A percentile compares a stretch with the other conserved stretches of the same genome.
Conservation (phyloP, 2,888 invertebrate genomes). For the Cheilosia pagana region DNA sequence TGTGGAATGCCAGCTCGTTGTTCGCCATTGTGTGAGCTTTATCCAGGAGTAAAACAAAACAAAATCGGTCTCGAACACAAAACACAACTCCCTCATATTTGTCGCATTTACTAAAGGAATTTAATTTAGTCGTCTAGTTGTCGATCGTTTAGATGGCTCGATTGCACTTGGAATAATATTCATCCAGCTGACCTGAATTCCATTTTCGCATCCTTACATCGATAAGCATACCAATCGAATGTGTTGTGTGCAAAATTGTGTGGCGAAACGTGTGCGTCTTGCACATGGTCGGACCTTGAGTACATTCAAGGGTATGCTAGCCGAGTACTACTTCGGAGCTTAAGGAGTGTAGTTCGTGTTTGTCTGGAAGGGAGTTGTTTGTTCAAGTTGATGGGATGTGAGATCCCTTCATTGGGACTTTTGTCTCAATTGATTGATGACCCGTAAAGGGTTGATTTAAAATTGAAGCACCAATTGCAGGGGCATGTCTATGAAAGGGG, state of each 20-base stretch:
- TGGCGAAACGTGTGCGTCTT: neutral
- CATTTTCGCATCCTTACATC: conserved; percentile 27
- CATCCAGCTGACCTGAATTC: conserved; percentile 57
- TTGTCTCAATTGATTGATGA: too few relatives aligned
- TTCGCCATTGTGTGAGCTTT: conserved; percentile 4
- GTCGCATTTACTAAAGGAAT: conserved; percentile 8
- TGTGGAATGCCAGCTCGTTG: conserved; percentile 13
- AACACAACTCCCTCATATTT: neutral
- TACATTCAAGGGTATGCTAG: neutral
- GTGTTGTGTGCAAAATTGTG: neutral
- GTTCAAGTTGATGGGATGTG: neutral
- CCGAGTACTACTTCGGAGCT: neutral
- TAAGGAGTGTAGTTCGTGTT: neutral
- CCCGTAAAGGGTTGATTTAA: too few relatives aligned
- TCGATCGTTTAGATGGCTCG: conserved; percentile 25
- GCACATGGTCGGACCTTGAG: neutral
- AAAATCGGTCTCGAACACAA: conserved; percentile 16
- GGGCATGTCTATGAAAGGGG: too few relatives aligned
- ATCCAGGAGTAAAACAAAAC: conserved; percentile 14
- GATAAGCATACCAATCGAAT: conserved; percentile 24
- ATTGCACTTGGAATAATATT: conserved; percentile 40
- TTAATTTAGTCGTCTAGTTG: conserved; percentile 26
- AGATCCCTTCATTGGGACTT: neutral
- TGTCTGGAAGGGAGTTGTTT: neutral
- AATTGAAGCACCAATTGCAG: too few relatives aligned